Evolutionary conservation across 64 coral and sea anemone species (phyloP).

Genomic region (Acropora yongei): DNA sequence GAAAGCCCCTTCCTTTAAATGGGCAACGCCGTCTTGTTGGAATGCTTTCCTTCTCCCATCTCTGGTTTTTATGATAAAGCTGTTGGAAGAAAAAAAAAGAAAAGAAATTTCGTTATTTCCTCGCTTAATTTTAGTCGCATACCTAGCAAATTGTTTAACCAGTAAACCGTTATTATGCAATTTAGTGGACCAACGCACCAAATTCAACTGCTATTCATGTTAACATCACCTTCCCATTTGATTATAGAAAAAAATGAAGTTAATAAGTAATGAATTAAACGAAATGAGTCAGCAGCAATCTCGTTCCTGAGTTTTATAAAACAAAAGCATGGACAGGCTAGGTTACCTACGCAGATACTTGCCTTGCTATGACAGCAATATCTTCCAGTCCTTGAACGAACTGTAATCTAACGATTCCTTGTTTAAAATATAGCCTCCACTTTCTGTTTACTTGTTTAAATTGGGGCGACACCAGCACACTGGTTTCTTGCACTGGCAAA

Average conservation of each 20-base stretch:
- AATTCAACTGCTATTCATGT: neutral
- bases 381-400: no score
- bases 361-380: neutral
- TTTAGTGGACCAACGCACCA: neutral
- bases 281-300: neutral
- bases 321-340: neutral
- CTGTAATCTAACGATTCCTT: no score
- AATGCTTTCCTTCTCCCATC: neutral
- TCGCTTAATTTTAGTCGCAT: no score
- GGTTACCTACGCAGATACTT: neutral
- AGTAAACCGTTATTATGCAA: neutral
- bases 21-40: neutral
- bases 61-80: neutral
- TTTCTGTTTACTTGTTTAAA: no score
- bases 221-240: neutral
- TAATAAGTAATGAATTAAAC: neutral
- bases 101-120: no score
- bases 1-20: neutral
- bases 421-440: no score
- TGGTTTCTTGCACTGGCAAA: no score
- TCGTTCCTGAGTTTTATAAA: neutral
- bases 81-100: neutral
- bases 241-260: neutral
- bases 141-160: no score
- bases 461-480: no score